A percentile compares a stretch with the other conserved stretches of the same genome.
Evolutionary conservation across 2,797 vertebrate species (phyloP).

Genomic region (Brotula barbata): DNA sequence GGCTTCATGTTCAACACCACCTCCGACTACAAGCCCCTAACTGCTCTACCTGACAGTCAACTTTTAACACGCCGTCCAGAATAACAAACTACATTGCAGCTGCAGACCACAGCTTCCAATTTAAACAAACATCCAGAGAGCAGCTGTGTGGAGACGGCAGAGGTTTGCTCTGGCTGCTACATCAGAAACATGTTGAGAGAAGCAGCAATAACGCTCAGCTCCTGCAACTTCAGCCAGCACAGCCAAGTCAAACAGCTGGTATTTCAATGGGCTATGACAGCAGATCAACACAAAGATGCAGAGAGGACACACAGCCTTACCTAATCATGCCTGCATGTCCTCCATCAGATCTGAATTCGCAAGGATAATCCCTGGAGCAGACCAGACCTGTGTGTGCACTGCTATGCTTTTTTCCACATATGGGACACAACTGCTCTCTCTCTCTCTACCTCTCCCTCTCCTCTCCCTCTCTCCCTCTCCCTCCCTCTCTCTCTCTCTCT

Average conservation of each 20-base stretch:
- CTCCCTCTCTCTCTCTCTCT: constrained; percentile 28
- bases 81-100: constrained; percentile 34
- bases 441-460: constrained; percentile 47
- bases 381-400: constrained; percentile 69
- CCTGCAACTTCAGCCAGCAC: constrained; percentile 55
- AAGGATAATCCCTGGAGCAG: constrained; percentile 78
- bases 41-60: constrained; percentile 57
- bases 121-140: constrained; percentile 40
- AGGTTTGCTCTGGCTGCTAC: constrained; percentile 24
- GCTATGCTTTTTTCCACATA: constrained; percentile 81
- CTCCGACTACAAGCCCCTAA: constrained; percentile 18
- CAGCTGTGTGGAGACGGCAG: constrained; percentile 23
- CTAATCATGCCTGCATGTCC: constrained; percentile 81
- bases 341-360: constrained; percentile 73
- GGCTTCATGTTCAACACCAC: constrained; percentile 34
- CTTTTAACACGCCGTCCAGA: constrained; percentile 58
- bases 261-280: constrained; percentile 51
- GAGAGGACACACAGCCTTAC: constrained; percentile 70
- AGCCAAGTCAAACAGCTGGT: constrained; percentile 48
- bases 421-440: constrained; percentile 73
- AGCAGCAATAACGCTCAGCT: constrained; percentile 35
- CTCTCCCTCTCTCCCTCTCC: constrained; percentile 37
- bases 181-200: constrained; percentile 39
- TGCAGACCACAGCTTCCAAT: constrained; percentile 56
- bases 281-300: constrained; percentile 55